A percentile compares a stretch with the other conserved stretches of the same genome.
These are phyloP conservation scores for Orthosia cruda DNA, from an alignment of 2,888 invertebrate genomes.

Conservation along the genomic window DNA sequence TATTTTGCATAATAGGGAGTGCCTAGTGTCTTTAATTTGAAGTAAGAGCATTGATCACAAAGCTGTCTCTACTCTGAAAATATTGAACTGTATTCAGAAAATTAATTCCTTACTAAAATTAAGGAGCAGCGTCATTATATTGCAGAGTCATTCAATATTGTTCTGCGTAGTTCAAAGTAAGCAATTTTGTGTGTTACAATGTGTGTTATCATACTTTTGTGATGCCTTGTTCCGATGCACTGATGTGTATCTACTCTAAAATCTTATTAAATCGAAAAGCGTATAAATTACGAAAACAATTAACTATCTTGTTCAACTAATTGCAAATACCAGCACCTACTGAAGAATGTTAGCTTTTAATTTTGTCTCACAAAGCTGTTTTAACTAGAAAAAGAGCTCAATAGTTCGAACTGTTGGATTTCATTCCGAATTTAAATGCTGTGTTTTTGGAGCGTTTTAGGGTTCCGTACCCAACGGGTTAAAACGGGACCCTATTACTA, in stretches of 20 bases:
- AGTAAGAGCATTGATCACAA: background rate
- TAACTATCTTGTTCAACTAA: conserved; percentile 45
- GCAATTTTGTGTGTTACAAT: too few relatives aligned
- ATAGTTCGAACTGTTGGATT: conserved; percentile 55
- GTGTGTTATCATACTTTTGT: background rate
- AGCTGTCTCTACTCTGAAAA: background rate
- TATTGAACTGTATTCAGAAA: too few relatives aligned
- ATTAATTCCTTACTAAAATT: too few relatives aligned
- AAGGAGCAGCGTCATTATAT: background rate
- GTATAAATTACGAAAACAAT: conserved; percentile 18
- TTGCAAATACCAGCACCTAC: conserved; percentile 48
- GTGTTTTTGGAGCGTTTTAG: background rate
- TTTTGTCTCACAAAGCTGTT: conserved; percentile 66
- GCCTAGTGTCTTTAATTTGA: background rate
- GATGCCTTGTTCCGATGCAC: background rate
- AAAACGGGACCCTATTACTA: too few relatives aligned
- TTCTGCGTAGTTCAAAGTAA: background rate
- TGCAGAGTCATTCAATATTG: background rate
- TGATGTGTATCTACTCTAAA: background rate
- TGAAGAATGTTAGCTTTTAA: conserved; percentile 72
- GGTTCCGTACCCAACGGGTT: too few relatives aligned
- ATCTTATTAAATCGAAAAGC: background rate
- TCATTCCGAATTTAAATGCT: conserved; percentile 5
- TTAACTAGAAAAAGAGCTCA: conserved; percentile 64
- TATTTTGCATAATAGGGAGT: background rate